Evolutionary conservation across 1,140 invertebrate genomes (phyloP).

Genomic region (Cyphomyrmex costatus): DNA sequence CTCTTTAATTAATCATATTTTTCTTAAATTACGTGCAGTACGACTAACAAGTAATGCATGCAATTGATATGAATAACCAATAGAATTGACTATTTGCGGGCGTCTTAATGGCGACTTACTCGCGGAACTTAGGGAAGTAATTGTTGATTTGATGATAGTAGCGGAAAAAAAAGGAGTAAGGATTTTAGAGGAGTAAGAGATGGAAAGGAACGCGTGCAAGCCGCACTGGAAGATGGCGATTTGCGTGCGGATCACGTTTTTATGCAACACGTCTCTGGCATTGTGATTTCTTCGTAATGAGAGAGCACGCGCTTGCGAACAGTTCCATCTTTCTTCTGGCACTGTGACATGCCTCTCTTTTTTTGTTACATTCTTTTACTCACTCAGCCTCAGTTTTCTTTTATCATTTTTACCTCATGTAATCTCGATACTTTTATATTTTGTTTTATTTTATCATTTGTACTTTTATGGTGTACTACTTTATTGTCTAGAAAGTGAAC

Average conservation of each 20-base stretch:
- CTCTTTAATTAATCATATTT: not conserved
- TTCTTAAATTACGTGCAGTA: not conserved
- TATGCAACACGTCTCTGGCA: constrained; percentile 79
- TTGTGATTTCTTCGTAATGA: constrained; percentile 83
- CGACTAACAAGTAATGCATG: not conserved
- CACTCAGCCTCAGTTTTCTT: not conserved
- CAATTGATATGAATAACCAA: not conserved
- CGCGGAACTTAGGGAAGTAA: constrained; percentile 12
- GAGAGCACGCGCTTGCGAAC: constrained; percentile 81
- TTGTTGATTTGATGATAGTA: constrained; percentile 1
- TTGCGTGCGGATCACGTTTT: constrained; percentile 84
- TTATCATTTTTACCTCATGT: not conserved
- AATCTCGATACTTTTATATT: not conserved
- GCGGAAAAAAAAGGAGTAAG: constrained; percentile 3
- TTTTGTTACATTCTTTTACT: not conserved
- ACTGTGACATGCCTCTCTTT: constrained; percentile 55
- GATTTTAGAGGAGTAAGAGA: not conserved
- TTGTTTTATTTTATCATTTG: not conserved
- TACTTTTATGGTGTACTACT: not conserved
- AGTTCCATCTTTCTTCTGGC: constrained; percentile 55
- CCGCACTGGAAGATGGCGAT: constrained; percentile 76
- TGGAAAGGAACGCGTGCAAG: not conserved
- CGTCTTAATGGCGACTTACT: not conserved
- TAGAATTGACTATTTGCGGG: not conserved
- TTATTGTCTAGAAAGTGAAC: not conserved